Percentiles rank a stretch among this genome's conserved stretches.
These are phyloP conservation scores for Oligia strigilis DNA, from an alignment of 2,888 invertebrate species.

Conservation along the genomic window DNA sequence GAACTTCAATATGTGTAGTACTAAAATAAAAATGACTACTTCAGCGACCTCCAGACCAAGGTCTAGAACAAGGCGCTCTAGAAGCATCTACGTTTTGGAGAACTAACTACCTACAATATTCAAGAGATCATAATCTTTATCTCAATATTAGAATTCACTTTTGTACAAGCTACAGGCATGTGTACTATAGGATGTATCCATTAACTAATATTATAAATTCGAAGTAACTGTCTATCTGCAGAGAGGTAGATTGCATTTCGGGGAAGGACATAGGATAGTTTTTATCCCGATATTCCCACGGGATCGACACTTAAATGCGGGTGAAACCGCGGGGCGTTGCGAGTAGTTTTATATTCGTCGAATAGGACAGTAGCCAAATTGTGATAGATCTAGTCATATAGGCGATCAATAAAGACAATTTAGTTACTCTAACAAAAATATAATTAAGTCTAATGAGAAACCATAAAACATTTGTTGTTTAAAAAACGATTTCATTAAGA, in stretches of 20 bases:
- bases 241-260: too few relatives aligned
- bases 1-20: conserved; percentile 28
- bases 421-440: neutral
- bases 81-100: neutral
- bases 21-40: conserved; percentile 41
- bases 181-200: neutral
- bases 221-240: too few relatives aligned
- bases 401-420: neutral
- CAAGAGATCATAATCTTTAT: neutral
- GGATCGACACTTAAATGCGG: too few relatives aligned
- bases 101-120: neutral
- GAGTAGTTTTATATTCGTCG: too few relatives aligned
- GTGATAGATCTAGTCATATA: neutral
- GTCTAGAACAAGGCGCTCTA: conserved; percentile 33
- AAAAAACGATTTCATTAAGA: conserved; percentile 8
- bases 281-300: too few relatives aligned
- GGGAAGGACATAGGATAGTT: too few relatives aligned
- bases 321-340: too few relatives aligned
- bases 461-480: neutral
- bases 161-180: neutral
- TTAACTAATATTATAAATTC: too few relatives aligned
- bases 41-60: conserved; percentile 57
- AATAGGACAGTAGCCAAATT: neutral
- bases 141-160: neutral
- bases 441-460: neutral